These are phyloP conservation scores for Meghimatium bilineatum DNA, from an alignment of 2,888 invertebrate species.

Conservation along the genomic window DNA sequence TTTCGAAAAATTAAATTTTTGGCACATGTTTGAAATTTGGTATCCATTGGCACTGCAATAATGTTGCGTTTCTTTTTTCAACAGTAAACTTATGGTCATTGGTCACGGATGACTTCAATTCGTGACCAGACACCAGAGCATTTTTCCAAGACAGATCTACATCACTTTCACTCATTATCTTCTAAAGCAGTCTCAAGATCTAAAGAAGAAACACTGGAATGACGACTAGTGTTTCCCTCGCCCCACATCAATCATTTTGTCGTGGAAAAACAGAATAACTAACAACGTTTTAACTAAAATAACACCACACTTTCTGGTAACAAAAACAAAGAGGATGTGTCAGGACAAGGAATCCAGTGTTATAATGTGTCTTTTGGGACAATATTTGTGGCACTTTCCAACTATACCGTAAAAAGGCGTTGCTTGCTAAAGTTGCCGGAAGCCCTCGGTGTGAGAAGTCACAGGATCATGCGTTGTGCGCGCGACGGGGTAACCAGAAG, in stretches of 20 bases:
- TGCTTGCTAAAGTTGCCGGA: constrained; percentile 27
- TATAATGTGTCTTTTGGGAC: constrained; percentile 1
- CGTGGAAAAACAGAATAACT: background rate
- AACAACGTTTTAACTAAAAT: background rate
- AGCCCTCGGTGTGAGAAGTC: constrained; percentile 21
- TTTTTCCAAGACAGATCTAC: too few relatives aligned
- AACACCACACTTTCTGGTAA: background rate
- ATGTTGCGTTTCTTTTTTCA: too few relatives aligned
- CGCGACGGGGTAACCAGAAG: background rate
- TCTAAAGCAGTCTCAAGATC: too few relatives aligned
- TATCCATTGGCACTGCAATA: too few relatives aligned
- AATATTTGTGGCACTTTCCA: constrained; percentile 3
- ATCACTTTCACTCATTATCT: too few relatives aligned
- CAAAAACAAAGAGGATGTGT: background rate
- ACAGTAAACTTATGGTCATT: too few relatives aligned
- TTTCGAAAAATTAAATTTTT: too few relatives aligned
- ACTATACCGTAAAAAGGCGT: constrained; percentile 1
- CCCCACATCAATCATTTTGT: background rate
- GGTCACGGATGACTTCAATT: too few relatives aligned
- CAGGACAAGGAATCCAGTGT: background rate
- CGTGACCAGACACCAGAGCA: too few relatives aligned
- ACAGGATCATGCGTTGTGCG: constrained; percentile 11
- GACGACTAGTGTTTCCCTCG: too few relatives aligned
- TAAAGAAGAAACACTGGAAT: too few relatives aligned
- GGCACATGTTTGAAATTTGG: too few relatives aligned